Base-by-base conservation (phyloP, 2,113 vertebrate species). In the Esox niger region DNA sequence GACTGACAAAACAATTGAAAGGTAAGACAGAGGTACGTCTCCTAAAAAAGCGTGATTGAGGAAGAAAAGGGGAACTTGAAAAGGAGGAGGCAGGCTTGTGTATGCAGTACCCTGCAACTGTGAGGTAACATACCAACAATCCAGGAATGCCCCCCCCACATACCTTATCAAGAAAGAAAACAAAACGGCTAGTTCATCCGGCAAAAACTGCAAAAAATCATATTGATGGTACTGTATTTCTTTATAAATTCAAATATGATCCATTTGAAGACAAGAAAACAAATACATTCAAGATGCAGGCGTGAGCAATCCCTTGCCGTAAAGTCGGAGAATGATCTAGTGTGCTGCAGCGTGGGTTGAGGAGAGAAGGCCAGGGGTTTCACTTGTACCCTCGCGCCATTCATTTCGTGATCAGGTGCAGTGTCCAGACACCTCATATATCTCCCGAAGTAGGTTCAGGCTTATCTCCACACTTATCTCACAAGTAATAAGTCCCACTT, bases 381-480 rank as follows among this genome's bases (percentile, higher is more conserved):
- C 79, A 74, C 80, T 82, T 80, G 76, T 62, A 76, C 74, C 86
- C 80, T 84, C 58, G 67, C 77, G 57, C 78, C 77, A 81, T 83
- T 83, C 76, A 75, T 89, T 86, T 88, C 82, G 79, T 83, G 82
- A 83, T 88, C 86, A 88, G 86, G 85, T 88, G 88, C 84, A 70
- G 55, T 69, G 74, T 76, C 70, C 86, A 79, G 69, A 82, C 88
- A 90, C 86, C 87, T 88, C 88, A 89, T 90, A 79, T 62, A 83
- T 90, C 87, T 84, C 79, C 52, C 73, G 58, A 66, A 76, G 71
- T 75, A 73, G 71, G 71, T 80, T 66, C 49, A 35, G 71, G 25
- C 82, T 91, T 88, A 87, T 91, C 87, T 87, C 74, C 66, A 77
- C 64, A 71, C 87, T 89, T 88, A 90, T 91, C 89, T 89, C 74